These are phyloP conservation scores for Perognathus longimembris DNA, from an alignment of 2,113 vertebrate genomes.

Conservation along the genomic window DNA sequence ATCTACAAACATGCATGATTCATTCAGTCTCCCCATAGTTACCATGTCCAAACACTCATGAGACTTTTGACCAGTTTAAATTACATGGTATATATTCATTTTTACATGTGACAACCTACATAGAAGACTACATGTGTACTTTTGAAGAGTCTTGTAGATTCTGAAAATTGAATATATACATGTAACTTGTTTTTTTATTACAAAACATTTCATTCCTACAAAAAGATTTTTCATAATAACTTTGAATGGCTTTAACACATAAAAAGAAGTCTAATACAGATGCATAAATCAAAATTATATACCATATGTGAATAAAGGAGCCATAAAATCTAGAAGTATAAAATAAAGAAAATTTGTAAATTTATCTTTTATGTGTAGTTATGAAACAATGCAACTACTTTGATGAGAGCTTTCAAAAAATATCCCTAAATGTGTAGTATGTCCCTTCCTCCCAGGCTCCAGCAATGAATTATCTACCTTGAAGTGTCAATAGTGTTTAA, in stretches of 20 bases:
- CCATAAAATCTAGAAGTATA: neutral
- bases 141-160: neutral
- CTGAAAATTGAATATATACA: neutral
- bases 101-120: neutral
- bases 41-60: neutral
- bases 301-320: neutral
- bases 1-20: neutral
- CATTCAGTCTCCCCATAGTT: neutral
- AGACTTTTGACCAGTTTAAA: neutral
- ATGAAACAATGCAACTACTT: too few species aligned
- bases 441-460: too few species aligned
- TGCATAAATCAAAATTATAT: neutral
- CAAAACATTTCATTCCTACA: neutral
- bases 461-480: neutral
- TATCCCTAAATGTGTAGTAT: neutral
- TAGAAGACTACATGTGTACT: neutral
- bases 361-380: too few species aligned
- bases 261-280: too few species aligned
- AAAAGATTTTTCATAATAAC: too few species aligned
- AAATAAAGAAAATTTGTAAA: neutral
- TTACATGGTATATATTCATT: neutral
- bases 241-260: neutral
- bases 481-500: neutral
- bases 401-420: too few species aligned
- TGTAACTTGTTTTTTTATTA: neutral